Evolutionary conservation across 1,140 invertebrate species (phyloP), one percentile per base, ranked within the genome.

Genomic region (Latrodectus geometricus): DNA sequence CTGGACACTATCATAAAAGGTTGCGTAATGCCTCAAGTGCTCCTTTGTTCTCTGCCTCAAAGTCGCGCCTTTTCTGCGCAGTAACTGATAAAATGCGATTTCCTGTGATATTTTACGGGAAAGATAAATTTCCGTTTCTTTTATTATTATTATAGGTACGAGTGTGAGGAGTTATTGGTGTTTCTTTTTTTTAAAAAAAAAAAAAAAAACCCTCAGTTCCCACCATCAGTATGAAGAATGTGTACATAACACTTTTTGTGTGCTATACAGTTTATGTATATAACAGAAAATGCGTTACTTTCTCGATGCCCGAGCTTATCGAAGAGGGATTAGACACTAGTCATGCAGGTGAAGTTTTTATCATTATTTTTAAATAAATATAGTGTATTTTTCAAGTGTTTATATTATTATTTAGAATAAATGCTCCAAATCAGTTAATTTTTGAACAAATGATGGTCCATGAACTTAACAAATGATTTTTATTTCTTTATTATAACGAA

Each of bases 231-330:
- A 82, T 82, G 80, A 70, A 49, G 12, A 52, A 23, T 7, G 21
- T 82, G 15, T 82, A 20, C 78, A 66, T 78, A 5, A 76, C 88
- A 61, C 85, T 92, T 17, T 92, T 92, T 86, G 21, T 90, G 8
- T 91, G 91, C n/a, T 92, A 92, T 87, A 89, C 89, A 17, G 75
- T 89, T 23, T 90, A 91, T 87, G 89, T 90, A 8, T 91, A 91
- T 87, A 91, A 91, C 66, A 82, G 92, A 52, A 91, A 92, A 88
- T 90, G 90, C 21, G 91, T 92, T 49, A 90, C 91, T 0, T 91
- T 91, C 73, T 90, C 90, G 4, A 88, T 91, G 61, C 91, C 92
- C 15, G 89, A 88, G 52, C 88, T 92, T 15, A 90, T 91, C 12
- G 88, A 88, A 17, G 89, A 90, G 48, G 89, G 89, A 15, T 76